Evolutionary conservation across 2,113 vertebrate genomes (phyloP), one percentile per base, ranked within the genome.

Genomic region (Oryzias woworae): DNA sequence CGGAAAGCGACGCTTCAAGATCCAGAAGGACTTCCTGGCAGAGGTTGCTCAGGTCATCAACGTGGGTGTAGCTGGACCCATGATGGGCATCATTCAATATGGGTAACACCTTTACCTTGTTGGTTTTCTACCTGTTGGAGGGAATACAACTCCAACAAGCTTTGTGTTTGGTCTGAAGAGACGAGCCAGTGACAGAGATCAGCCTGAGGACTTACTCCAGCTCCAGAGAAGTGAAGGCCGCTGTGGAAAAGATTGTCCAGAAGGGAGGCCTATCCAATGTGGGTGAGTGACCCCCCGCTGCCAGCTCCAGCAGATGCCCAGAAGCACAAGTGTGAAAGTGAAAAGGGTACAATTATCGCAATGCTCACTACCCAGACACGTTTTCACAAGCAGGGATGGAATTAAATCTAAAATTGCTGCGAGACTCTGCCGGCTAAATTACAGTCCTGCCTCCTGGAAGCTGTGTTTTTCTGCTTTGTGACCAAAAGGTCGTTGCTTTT

Each of bases 51-150:
- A 96, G 72, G 88, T 89, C 44, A 93, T 99, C 12, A 93, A 95
- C 55, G 82, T 98, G 0, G 93, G 96, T 44, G 80, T 88, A 0
- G 81, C 89, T 0, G 97, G 97, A 18, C 94, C 97, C 46, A 93
- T 98, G 88, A 94, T 99, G 94, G 96, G 97, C 17, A 85, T 99
- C 47, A 86, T 99, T 67, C 97, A 99, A 82, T 99, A 96, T 0
- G 96, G 97, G 97, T 98, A 91, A 76, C 17, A 14, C 23, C 16
- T 7, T n/a, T 14, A 2, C 2, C 42, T 49, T 5, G 26, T 3
- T 54, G 2, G 7, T 50, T 18, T 7, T 41, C 3, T 47, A n/a
- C 3, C 16, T 1, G 47, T 77, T 61, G 43, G 23, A 42, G 13
- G 12, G 36, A 24, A 2, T 41, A 4, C 6, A 58, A 60, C 52